Percentiles rank a stretch among this genome's conserved stretches.
phyloP scores from a whole-genome alignment of 2,888 invertebrate species.

The Cataglyphis rosenhaueri region DNA sequence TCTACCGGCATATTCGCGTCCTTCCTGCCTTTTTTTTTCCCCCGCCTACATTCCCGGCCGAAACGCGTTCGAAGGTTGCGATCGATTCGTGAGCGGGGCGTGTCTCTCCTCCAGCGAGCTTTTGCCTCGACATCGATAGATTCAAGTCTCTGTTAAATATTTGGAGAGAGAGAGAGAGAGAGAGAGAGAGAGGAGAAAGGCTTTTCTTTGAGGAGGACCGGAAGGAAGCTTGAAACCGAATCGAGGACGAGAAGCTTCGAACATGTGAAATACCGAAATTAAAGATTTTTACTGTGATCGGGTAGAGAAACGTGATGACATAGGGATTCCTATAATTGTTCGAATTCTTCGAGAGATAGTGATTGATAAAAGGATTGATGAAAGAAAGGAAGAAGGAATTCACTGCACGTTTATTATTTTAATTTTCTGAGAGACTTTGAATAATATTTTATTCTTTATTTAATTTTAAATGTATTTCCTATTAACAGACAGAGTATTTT shows the following conservation, averaged over 20 bases:
- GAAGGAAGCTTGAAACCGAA: background rate
- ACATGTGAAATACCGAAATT: constrained; percentile 38
- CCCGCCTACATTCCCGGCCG: background rate
- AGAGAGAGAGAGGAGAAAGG: background rate
- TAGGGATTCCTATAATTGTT: constrained; percentile 23
- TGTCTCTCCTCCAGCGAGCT: constrained; percentile 42
- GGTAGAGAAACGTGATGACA: background rate
- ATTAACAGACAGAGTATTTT: background rate
- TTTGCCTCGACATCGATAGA: constrained; percentile 40
- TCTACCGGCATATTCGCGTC: constrained; percentile 10
- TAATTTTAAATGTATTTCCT: constrained; percentile 7
- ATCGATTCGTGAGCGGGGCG: constrained; percentile 48
- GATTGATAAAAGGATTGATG: constrained; percentile 17
- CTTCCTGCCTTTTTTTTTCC: background rate
- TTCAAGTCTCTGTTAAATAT: constrained; percentile 39
- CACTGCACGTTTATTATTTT: constrained; percentile 5
- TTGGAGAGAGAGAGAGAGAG: constrained; percentile 24
- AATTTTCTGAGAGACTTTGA: constrained; percentile 1
- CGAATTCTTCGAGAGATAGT: constrained; percentile 8
- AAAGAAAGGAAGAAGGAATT: background rate
- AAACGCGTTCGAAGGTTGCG: constrained; percentile 50
- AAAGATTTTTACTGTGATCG: constrained; percentile 36
- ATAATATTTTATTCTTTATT: constrained; percentile 3
- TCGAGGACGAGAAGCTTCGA: background rate
- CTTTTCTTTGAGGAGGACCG: constrained; percentile 15